Evolutionary conservation across 2,888 invertebrate species (phyloP), one percentile per base, ranked within the genome.

Genomic region (Patella caerulea): DNA sequence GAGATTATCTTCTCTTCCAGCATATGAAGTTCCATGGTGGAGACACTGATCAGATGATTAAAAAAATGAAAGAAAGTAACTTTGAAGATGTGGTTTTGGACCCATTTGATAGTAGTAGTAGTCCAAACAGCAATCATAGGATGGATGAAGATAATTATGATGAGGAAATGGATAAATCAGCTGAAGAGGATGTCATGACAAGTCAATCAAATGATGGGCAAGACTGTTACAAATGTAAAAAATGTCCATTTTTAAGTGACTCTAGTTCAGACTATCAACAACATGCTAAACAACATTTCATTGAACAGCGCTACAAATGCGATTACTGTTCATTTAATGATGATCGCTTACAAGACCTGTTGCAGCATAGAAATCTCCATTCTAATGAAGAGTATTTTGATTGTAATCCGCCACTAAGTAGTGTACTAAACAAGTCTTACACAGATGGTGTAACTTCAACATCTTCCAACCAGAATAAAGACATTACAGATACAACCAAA

Each of bases 161-260:
- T 14, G 73, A 65, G 34, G 79, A 76, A 69, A 71, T 79, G 34
- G 80, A 79, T n/a, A 71, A 75, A 52, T 73, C 69, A 56, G 79
- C 69, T 52, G 80, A 74, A 12, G 73, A 78, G 53, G 81, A 80
- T 65, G 82, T 83, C 75, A 65, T 29, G 14, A 29, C 29, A n/a
- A 56, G 55, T 34, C 19, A 52, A 4, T 19, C 34, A 17, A 80
- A 83, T 74, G 75, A 72, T 52, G 84, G 83, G 75, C 75, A 73
- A 19, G 82, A 79, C 74, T 76, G 73, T 34, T 83, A 83, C 80
- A 82, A 83, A 76, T 85, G 83, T 72, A 81, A 83, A 17, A 74
- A 83, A 29, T 88, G 88, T 79, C 87, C 88, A 17, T 88, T 83
- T 77, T 84, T 83, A 71, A 84, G 84, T 74, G 84, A 84, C 77